A percentile compares a stretch with the other conserved stretches of the same genome.
Conservation (phyloP, 2,113 vertebrate genomes). For the Petaurus breviceps region DNA sequence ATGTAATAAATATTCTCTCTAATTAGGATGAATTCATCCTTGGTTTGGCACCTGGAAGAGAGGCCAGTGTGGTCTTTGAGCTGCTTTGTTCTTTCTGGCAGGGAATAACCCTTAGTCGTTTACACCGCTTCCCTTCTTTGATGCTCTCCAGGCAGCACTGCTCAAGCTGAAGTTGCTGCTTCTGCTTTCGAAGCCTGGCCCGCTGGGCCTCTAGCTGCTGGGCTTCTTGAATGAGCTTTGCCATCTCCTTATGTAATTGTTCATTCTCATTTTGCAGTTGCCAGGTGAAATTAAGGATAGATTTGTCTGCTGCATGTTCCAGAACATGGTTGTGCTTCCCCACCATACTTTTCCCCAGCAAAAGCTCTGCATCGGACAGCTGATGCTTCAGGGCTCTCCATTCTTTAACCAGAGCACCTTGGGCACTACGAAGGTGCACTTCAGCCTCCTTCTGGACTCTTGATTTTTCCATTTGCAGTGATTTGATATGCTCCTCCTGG, state of each 20-base stretch:
- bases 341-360: conserved; percentile 49
- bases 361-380: not conserved
- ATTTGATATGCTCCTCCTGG: conserved; percentile 73
- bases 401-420: conserved; percentile 64
- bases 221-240: conserved; percentile 31
- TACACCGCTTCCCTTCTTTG: not conserved
- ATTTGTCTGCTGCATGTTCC: conserved; percentile 42
- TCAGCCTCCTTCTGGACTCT: conserved; percentile 48
- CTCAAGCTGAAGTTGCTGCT: conserved; percentile 61
- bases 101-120: not conserved
- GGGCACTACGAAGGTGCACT: conserved; percentile 57
- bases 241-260: conserved; percentile 62
- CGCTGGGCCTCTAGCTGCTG: conserved; percentile 43
- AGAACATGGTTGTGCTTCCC: conserved; percentile 58
- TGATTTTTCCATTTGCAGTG: conserved; percentile 76
- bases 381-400: conserved; percentile 70
- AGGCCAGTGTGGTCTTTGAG: not conserved
- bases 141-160: conserved; percentile 54
- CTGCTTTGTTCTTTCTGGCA: not conserved
- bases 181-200: conserved; percentile 37
- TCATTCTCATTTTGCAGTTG: conserved; percentile 54
- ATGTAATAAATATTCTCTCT: conserved; percentile 6
- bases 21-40: conserved; percentile 34
- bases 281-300: conserved; percentile 28
- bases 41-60: conserved; percentile 22